Evolutionary conservation across 2,113 vertebrate genomes (phyloP).

Genomic region (Halcyon malimbica): DNA sequence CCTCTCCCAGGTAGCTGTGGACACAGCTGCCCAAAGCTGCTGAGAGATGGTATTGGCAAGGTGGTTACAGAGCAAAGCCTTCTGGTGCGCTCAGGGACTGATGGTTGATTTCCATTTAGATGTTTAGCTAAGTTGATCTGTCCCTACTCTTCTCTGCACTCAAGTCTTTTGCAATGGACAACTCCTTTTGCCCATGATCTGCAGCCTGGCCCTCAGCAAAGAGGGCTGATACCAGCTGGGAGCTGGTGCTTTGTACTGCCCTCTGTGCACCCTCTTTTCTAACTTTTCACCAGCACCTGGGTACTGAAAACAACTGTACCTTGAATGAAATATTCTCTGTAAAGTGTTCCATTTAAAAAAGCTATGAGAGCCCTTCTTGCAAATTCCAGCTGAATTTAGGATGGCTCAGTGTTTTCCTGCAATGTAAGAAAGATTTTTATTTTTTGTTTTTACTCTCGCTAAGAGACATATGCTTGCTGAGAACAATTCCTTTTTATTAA

Average conservation of each 20-base stretch:
- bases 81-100: not conserved
- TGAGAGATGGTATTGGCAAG: not conserved
- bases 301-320: not conserved
- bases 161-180: not conserved
- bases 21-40: not conserved
- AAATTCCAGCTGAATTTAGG: not conserved
- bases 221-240: no score
- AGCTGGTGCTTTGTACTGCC: not conserved
- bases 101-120: not conserved
- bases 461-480: not conserved
- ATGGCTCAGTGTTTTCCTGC: not conserved
- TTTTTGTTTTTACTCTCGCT: not conserved
- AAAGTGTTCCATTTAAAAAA: not conserved
- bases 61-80: not conserved
- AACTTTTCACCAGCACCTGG: not conserved
- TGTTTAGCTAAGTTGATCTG: not conserved
- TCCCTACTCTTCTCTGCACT: rapidly evolving
- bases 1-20: not conserved
- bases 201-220: not conserved
- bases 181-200: not conserved
- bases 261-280: not conserved
- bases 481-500: not conserved
- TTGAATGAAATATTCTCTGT: not conserved
- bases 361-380: not conserved
- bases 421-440: not conserved